Percentiles rank a stretch among this genome's conserved stretches.
Evolutionary conservation across 2,888 invertebrate genomes (phyloP).

Genomic region (Sphaerophoria taeniata): DNA sequence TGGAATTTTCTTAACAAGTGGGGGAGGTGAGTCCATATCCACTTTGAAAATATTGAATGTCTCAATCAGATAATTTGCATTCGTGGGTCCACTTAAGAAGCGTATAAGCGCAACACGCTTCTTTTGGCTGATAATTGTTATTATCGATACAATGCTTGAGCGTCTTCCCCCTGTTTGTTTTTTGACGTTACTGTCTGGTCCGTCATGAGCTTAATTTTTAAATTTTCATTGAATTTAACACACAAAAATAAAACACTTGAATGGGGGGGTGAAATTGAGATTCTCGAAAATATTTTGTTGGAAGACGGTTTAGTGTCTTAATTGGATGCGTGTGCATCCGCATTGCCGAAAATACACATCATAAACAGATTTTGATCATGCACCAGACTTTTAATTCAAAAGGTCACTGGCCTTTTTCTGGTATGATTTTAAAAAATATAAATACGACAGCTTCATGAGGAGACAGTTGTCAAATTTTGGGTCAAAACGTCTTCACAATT

Average conservation of each 20-base stretch:
- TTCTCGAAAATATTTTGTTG: slow-evolving; percentile 48
- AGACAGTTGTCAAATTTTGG: not conserved
- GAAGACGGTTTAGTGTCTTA: slow-evolving; percentile 30
- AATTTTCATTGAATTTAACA: slow-evolving; percentile 37
- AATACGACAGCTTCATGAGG: not conserved
- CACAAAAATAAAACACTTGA: slow-evolving; percentile 53
- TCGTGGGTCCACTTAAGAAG: slow-evolving; percentile 66
- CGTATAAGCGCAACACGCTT: slow-evolving; percentile 52
- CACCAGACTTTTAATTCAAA: slow-evolving; percentile 38
- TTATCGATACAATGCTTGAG: slow-evolving; percentile 1
- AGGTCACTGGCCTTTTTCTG: slow-evolving; percentile 47
- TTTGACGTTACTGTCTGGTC: not conserved
- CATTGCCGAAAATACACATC: slow-evolving; percentile 69
- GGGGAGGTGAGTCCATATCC: slow-evolving; percentile 38
- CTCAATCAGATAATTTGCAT: slow-evolving; percentile 70
- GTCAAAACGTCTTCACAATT: no score
- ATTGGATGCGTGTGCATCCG: slow-evolving; percentile 71
- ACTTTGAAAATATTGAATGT: slow-evolving; percentile 57
- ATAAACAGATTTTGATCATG: slow-evolving; percentile 23
- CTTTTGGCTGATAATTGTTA: slow-evolving; percentile 59
- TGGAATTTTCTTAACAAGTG: not conserved
- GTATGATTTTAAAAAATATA: not conserved
- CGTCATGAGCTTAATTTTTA: not conserved
- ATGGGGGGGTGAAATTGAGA: slow-evolving; percentile 62
- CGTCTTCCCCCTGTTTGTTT: not conserved